Percentiles rank a stretch among this genome's conserved stretches.
These are phyloP conservation scores for Lingula anatina DNA, from an alignment of 2,888 invertebrate species.

Conservation along the genomic window DNA sequence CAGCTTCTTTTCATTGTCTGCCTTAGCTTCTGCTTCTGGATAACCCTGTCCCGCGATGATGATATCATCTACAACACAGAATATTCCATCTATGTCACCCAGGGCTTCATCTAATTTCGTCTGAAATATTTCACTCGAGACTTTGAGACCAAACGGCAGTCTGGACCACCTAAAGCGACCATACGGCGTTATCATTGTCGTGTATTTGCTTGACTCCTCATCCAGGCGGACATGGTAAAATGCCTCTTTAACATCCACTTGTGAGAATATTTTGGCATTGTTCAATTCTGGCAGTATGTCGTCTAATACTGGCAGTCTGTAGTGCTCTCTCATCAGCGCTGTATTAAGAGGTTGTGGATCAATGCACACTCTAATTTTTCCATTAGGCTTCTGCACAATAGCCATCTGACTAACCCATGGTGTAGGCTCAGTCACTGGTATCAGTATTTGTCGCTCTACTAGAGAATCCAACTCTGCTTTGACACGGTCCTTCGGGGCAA, in stretches of 20 bases:
- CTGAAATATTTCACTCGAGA: conserved; percentile 19
- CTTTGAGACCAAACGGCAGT: conserved; percentile 15
- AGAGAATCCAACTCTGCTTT: conserved; percentile 4
- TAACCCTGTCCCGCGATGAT: conserved; percentile 11
- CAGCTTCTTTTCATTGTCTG: conserved; percentile 9
- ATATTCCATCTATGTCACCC: conserved; percentile 9
- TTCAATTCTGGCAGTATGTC: conserved; percentile 17
- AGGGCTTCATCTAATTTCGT: conserved; percentile 12
- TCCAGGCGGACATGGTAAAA: conserved; percentile 6
- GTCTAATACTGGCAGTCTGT: conserved; percentile 11
- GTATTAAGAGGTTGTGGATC: conserved; percentile 15
- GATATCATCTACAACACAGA: conserved; percentile 12
- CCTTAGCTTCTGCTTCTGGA: conserved; percentile 7
- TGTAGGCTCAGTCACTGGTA: conserved; percentile 6
- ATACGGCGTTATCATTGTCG: conserved; percentile 8
- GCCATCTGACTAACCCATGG: conserved; percentile 14
- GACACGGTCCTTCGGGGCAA: conserved; percentile 6
- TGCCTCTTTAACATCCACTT: conserved; percentile 19
- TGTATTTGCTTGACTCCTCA: conserved; percentile 4
- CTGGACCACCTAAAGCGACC: conserved; percentile 8
- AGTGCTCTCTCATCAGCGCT: conserved; percentile 5
- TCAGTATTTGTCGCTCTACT: conserved; percentile 7
- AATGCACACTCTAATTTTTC: conserved; percentile 12
- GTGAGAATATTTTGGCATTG: conserved; percentile 17
- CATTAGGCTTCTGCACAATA: conserved; percentile 5